Evolutionary conservation across 2,888 invertebrate species (phyloP).

Genomic region (Hirtodrosophila alboralis): DNA sequence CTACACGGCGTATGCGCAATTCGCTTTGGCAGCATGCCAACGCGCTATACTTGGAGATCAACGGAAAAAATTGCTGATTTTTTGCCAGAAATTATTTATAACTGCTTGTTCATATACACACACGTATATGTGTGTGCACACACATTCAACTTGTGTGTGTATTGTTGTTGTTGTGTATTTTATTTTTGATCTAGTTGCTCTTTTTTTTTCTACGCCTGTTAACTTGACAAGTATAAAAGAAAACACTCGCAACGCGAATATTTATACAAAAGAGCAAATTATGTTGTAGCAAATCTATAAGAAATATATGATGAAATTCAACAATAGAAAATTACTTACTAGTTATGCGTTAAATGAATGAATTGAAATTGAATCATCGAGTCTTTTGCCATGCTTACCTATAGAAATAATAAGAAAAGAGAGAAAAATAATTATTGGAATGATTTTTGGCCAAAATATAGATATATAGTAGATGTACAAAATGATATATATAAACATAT

Average conservation of each 20-base stretch:
- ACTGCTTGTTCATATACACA: conserved; percentile 71
- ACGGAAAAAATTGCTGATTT: conserved; percentile 84
- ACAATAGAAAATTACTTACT: conserved; percentile 36
- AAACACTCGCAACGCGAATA: conserved; percentile 15
- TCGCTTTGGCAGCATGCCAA: conserved; percentile 89
- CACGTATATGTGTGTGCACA: conserved; percentile 12
- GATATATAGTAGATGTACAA: conserved; percentile 3
- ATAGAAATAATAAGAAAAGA: conserved; percentile 23
- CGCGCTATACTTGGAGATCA: conserved; percentile 94
- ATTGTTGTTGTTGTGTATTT: conserved; percentile 25
- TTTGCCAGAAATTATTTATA: conserved; percentile 84
- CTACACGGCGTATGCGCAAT: conserved; percentile 83
- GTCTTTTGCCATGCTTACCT: conserved; percentile 39
- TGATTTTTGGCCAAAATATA: conserved; percentile 14
- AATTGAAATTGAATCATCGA: conserved; percentile 13
- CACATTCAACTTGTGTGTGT: conserved; percentile 17
- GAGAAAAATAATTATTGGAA: conserved; percentile 19
- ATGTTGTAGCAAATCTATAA: conserved; percentile 12
- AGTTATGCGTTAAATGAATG: conserved; percentile 10
- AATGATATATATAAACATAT: conserved; percentile 4
- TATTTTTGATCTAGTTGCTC: conserved; percentile 65
- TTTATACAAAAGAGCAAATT: conserved; percentile 43
- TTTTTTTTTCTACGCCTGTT: conserved; percentile 56
- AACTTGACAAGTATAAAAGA: conserved; percentile 31
- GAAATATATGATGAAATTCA: conserved; percentile 13